Evolutionary conservation across 2,797 vertebrate species (phyloP).

Genomic region (Sphenodon punctatus): DNA sequence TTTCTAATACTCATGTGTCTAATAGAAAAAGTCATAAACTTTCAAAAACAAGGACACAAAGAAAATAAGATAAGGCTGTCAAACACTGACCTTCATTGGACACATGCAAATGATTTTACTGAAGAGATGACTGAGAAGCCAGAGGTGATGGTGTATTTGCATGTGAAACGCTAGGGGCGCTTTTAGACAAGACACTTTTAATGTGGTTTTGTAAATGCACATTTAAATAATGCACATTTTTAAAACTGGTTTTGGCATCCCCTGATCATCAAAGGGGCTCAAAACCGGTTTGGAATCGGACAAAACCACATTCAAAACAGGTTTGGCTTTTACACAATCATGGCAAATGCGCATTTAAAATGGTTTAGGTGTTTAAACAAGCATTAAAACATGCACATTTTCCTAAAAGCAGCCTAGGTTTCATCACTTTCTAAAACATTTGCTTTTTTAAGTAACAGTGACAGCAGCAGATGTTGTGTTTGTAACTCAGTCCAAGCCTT

Average conservation of each 20-base stretch:
- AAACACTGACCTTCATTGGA: neutral
- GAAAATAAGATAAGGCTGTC: neutral
- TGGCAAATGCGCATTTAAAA: too few relatives aligned
- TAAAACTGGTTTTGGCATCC: too few relatives aligned
- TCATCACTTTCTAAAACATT: neutral
- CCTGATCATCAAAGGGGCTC: too few relatives aligned
- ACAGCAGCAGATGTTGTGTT: neutral
- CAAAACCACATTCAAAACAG: too few relatives aligned
- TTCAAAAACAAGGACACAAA: accelerated
- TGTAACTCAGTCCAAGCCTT: neutral
- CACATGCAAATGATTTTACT: neutral
- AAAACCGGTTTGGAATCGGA: too few relatives aligned
- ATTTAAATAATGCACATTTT: too few relatives aligned
- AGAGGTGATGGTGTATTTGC: neutral
- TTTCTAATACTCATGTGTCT: accelerated
- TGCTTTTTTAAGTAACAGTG: neutral
- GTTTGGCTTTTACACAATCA: too few relatives aligned
- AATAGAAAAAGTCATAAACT: neutral
- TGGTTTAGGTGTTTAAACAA: too few relatives aligned
- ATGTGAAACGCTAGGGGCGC: neutral
- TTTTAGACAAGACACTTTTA: too few relatives aligned
- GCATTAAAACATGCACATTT: too few relatives aligned
- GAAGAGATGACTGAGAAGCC: neutral
- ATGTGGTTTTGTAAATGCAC: too few relatives aligned
- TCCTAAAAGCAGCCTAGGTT: neutral